Percentiles rank a stretch among this genome's conserved stretches.
Conservation (phyloP, 92 coral and sea anemone species). For the Parazoanthus swiftii region DNA sequence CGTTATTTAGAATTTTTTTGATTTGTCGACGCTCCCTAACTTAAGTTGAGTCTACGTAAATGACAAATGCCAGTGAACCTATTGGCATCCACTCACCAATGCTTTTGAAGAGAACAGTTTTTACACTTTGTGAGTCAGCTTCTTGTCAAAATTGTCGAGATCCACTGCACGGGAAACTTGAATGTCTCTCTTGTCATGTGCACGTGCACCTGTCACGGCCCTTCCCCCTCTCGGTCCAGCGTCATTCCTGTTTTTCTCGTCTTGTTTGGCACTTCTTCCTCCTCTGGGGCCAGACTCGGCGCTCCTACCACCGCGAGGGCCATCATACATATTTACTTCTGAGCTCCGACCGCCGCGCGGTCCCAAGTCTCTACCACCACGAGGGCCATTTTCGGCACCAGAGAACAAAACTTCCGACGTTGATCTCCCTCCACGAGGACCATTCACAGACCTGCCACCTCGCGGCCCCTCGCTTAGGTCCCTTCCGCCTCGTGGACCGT, state of each 20-base stretch:
- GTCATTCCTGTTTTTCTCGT: not conserved
- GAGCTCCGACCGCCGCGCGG: slow-evolving; percentile 71
- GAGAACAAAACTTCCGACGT: not conserved
- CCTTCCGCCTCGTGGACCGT: slow-evolving; percentile 58
- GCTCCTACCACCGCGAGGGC: slow-evolving; percentile 59
- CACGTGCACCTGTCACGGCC: not conserved
- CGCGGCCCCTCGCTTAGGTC: slow-evolving; percentile 43
- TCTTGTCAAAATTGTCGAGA: slow-evolving; percentile 6
- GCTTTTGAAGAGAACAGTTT: not conserved
- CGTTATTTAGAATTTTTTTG: too few relatives aligned
- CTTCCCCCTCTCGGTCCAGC: slow-evolving; percentile 20
- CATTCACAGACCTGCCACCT: slow-evolving; percentile 40
- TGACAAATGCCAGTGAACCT: not conserved
- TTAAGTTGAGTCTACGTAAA: too few relatives aligned
- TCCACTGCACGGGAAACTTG: not conserved
- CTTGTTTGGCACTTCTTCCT: slow-evolving; percentile 13
- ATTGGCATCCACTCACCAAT: not conserved
- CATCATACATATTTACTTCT: slow-evolving; percentile 33
- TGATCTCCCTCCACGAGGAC: slow-evolving; percentile 33
- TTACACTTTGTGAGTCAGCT: not conserved
- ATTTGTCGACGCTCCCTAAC: too few relatives aligned
- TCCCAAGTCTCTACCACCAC: slow-evolving; percentile 52
- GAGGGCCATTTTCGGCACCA: slow-evolving; percentile 26
- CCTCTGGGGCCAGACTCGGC: slow-evolving; percentile 13
- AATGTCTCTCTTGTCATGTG: slow-evolving; percentile 3